A percentile compares a stretch with the other conserved stretches of the same genome.
Evolutionary conservation across 2,797 vertebrate genomes (phyloP).

Genomic region (Propithecus perrieri): DNA sequence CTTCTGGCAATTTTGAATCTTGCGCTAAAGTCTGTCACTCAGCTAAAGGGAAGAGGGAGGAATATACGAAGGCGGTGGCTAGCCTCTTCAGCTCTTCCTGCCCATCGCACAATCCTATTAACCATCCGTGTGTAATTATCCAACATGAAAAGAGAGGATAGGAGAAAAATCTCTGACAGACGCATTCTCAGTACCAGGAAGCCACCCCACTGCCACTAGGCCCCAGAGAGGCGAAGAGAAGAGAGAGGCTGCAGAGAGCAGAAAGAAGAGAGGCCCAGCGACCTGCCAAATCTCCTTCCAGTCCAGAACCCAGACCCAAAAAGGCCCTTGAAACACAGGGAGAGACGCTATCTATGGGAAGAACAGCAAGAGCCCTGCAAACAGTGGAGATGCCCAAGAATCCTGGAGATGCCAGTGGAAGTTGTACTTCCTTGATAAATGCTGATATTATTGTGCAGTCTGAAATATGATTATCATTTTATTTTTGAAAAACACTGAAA

Average conservation of each 20-base stretch:
- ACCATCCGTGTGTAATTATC: no score
- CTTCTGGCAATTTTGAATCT: background rate
- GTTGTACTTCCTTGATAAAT: background rate
- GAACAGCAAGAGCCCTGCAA: background rate
- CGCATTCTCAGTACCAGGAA: background rate
- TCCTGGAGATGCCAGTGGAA: background rate
- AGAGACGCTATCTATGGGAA: background rate
- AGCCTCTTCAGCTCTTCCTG: background rate
- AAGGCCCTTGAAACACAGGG: background rate
- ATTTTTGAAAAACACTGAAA: background rate
- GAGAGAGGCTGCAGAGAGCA: background rate
- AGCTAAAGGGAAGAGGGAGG: background rate
- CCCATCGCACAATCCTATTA: background rate
- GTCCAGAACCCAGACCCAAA: background rate
- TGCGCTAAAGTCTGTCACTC: background rate
- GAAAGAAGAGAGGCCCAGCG: background rate
- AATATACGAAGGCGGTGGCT: background rate
- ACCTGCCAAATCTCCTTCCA: background rate
- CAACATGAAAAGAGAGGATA: background rate
- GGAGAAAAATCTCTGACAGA: background rate
- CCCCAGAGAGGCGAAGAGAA: background rate
- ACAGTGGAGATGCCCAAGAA: fast-evolving
- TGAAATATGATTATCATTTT: background rate
- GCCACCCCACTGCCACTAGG: no score
- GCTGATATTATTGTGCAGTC: background rate